Evolutionary conservation across 2,797 vertebrate species (phyloP).

Genomic region (Pteronotus mesoamericanus): DNA sequence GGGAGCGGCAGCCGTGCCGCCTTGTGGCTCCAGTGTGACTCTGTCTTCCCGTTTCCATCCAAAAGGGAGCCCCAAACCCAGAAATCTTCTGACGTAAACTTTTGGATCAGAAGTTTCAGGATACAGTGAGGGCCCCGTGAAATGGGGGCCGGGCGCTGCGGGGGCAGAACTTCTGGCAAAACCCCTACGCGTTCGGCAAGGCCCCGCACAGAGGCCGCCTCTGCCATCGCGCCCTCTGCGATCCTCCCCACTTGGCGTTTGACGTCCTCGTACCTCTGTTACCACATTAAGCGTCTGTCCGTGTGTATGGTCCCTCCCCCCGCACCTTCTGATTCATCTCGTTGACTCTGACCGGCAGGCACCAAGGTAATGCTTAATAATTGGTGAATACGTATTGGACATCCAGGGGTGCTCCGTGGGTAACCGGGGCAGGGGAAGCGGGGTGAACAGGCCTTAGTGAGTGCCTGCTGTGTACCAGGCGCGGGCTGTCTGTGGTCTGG

Average conservation of each 20-base stretch:
- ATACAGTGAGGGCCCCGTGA: not conserved
- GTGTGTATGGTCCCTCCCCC: not conserved
- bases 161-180: not conserved
- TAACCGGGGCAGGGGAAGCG: not conserved
- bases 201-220: not conserved
- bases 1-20: rapidly evolving
- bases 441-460: not conserved
- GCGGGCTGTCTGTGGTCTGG: rapidly evolving
- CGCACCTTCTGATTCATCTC: not conserved
- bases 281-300: rapidly evolving
- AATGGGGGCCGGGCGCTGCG: rapidly evolving
- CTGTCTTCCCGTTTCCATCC: not conserved
- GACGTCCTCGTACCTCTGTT: not conserved
- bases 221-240: not conserved
- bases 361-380: not conserved
- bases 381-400: not conserved
- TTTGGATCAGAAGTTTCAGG: not conserved
- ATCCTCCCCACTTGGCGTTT: too few relatives aligned
- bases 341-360: not conserved
- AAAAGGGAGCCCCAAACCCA: not conserved
- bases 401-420: rapidly evolving
- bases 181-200: not conserved
- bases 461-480: not conserved
- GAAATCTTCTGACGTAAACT: not conserved
- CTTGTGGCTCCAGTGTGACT: not conserved